Evolutionary conservation across 2,113 vertebrate genomes (phyloP).

Genomic region (Phyllopteryx taeniolatus): DNA sequence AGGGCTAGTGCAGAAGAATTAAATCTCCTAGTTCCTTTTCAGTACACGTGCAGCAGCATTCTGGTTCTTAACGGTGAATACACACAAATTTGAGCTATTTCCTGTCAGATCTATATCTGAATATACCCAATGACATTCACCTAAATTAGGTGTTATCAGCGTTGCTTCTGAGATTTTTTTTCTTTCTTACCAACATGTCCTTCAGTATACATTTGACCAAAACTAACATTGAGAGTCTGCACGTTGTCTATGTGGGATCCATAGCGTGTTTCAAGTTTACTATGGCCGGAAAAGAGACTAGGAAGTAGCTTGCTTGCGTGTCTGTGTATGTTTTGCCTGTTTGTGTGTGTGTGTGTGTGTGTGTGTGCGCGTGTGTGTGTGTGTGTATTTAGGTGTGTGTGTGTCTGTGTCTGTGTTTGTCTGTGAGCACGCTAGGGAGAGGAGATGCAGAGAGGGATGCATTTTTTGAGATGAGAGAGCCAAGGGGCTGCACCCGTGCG

Average conservation of each 20-base stretch:
- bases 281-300: constrained; percentile 2
- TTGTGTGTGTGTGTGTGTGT: not conserved
- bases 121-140: constrained; percentile 25
- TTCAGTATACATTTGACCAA: constrained; percentile 1
- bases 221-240: constrained; percentile 6
- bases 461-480: constrained; percentile 37
- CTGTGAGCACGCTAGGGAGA: constrained; percentile 3
- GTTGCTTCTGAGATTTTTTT: constrained; percentile 31
- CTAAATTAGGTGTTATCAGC: constrained; percentile 12
- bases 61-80: not conserved
- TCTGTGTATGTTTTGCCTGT: not conserved
- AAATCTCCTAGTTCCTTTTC: not conserved
- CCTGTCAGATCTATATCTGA: constrained; percentile 22
- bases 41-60: not conserved
- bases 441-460: constrained; percentile 6
- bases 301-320: not conserved
- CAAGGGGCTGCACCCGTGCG: constrained; percentile 55
- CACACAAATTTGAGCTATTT: not conserved
- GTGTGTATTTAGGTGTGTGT: not conserved
- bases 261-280: constrained; percentile 22
- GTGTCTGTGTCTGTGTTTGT: not conserved
- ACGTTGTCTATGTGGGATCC: constrained; percentile 22
- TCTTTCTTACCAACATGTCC: constrained; percentile 24
- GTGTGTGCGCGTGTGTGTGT: not conserved
- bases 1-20: not conserved